Evolutionary conservation across 2,797 vertebrate genomes (phyloP).

Genomic region (Pantherophis vulpinus): DNA sequence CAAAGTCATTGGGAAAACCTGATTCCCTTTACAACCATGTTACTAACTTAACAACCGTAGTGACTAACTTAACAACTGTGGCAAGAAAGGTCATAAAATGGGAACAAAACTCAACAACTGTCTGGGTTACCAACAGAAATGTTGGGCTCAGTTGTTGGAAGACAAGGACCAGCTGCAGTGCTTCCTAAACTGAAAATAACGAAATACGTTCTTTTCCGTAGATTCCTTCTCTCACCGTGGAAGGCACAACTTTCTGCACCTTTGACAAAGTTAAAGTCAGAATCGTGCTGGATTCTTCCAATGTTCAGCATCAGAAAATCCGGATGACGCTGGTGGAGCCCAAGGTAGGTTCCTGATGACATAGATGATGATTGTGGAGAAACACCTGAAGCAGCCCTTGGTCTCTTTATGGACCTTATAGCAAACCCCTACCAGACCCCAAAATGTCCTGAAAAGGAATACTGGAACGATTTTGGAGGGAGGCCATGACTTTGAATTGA

Average conservation of each 20-base stretch:
- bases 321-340: slow-evolving; percentile 90
- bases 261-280: slow-evolving; percentile 95
- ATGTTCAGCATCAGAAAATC: slow-evolving; percentile 97
- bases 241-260: slow-evolving; percentile 81
- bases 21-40: not conserved
- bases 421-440: not conserved
- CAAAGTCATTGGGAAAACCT: not conserved
- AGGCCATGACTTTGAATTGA: not conserved
- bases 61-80: not conserved
- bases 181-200: not conserved
- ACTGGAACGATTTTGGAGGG: not conserved
- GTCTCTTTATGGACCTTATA: not conserved
- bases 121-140: not conserved
- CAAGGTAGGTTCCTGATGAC: slow-evolving; percentile 73
- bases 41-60: not conserved
- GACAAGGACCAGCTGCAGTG: too few relatives aligned
- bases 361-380: not conserved
- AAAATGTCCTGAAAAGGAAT: not conserved
- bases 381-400: too few relatives aligned
- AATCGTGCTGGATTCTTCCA: slow-evolving; percentile 88
- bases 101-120: not conserved
- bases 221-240: slow-evolving; percentile 85
- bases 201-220: slow-evolving; percentile 54
- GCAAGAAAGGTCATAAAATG: not conserved
- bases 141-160: not conserved